Evolutionary conservation across 2,113 vertebrate species (phyloP), one percentile per base, ranked within the genome.

Genomic region (Chascanopsetta lugubris): DNA sequence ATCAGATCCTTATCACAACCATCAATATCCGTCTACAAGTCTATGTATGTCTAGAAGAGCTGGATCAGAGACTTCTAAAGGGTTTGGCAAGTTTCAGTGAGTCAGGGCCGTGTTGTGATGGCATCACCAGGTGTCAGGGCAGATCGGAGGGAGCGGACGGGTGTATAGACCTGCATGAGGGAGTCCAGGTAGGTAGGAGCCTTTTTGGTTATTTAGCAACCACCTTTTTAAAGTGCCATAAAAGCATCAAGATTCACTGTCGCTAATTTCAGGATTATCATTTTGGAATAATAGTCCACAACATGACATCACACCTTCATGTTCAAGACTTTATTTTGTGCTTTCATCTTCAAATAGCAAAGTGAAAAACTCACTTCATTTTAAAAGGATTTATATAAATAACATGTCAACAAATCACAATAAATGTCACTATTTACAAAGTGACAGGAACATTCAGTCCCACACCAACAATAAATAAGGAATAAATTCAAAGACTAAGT

Each of bases 381-480:
- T 85, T 87, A 83, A 82, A 87, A 83, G 83, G 83, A 85, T 85
- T 83, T 80, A 72, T 88, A 92, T 92, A 92, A 93, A 92, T 92
- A 91, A 92, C 87, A 92, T 89, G 84, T 88, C 62, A 88, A 91
- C 88, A 90, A 86, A 69, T 76, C 77, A 90, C 79, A 77, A 82
- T 86, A 86, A 90, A 89, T 85, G 85, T 84, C 62, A 47, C 62
- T 77, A 88, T 91, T 80, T 89, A 90, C 89, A 92, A 82, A 77
- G 59, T 84, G 67, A 86, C 76, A 60, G 66, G 64, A 88, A 87
- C 75, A 75, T 79, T 76, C 29, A 80, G 49, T 80, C 53, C 69
- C 80, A 83, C 88, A 80, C 74, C 77, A 90, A 91, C 84, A 93
- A 93, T 93, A 92, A 91, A 87, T 90, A 84, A 73, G 84, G 84